phyloP scores from a whole-genome alignment of 2,888 invertebrate genomes.

The Mamestra brassicae region DNA sequence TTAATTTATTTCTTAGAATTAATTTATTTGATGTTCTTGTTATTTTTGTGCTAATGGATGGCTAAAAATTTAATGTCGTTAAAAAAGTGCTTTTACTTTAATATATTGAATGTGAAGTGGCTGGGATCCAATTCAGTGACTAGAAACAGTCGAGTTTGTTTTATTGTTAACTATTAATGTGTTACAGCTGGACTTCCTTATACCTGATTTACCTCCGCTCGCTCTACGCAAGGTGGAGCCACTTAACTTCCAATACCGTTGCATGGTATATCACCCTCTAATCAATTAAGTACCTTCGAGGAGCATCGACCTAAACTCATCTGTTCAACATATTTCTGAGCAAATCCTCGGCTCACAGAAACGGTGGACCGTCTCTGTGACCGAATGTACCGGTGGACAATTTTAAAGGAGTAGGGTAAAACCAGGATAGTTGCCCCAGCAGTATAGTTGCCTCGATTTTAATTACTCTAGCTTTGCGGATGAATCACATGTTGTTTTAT shows the following conservation, averaged over 20 bases:
- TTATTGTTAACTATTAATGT: constrained; percentile 85
- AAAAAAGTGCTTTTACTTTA: constrained; percentile 29
- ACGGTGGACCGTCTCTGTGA: too few species aligned
- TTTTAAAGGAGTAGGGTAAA: too few species aligned
- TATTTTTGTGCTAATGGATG: constrained; percentile 15
- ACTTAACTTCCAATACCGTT: constrained; percentile 72
- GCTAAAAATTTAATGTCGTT: constrained; percentile 8
- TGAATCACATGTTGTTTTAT: too few species aligned
- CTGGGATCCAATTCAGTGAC: constrained; percentile 80
- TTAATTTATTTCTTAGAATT: constrained; percentile 26
- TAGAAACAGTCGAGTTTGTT: constrained; percentile 84
- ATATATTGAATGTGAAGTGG: constrained; percentile 73
- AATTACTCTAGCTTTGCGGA: too few species aligned
- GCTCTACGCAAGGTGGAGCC: constrained; percentile 69
- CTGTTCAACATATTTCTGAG: constrained; percentile 51
- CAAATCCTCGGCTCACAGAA: constrained; percentile 16
- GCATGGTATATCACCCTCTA: constrained; percentile 71
- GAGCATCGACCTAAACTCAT: constrained; percentile 69
- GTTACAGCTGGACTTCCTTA: constrained; percentile 77
- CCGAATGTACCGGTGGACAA: too few species aligned
- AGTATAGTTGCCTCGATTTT: too few species aligned
- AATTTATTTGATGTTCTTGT: background rate
- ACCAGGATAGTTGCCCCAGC: too few species aligned
- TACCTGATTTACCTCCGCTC: constrained; percentile 80
- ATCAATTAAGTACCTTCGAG: constrained; percentile 66